Percentiles rank a stretch among this genome's conserved stretches.
Evolutionary conservation across 2,797 vertebrate species (phyloP).

Genomic region (Pseudomugil tenellus): DNA sequence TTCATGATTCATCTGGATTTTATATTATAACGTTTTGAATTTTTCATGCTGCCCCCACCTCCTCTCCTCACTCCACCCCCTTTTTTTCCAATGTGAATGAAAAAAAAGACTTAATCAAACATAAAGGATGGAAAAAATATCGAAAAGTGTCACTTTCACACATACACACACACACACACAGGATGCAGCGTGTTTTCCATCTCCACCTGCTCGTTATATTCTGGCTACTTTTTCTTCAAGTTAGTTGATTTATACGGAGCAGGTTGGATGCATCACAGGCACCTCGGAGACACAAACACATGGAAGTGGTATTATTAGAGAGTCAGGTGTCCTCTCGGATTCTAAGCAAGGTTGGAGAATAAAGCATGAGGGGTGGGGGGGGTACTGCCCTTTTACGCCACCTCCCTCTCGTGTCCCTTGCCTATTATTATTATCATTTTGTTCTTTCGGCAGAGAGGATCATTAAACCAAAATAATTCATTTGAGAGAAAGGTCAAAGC

Average conservation of each 20-base stretch:
- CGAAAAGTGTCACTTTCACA: slow-evolving; percentile 51
- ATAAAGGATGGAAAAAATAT: slow-evolving; percentile 38
- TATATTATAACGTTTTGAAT: slow-evolving; percentile 83
- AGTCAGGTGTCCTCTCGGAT: slow-evolving; percentile 55
- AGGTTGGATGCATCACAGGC: slow-evolving; percentile 36
- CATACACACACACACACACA: slow-evolving; percentile 22
- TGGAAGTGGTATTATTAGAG: slow-evolving; percentile 49
- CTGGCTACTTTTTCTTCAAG: slow-evolving; percentile 33
- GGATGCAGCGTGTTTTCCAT: slow-evolving; percentile 22
- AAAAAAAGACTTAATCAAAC: slow-evolving; percentile 71
- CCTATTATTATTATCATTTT: slow-evolving; percentile 73
- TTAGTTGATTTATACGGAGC: slow-evolving; percentile 50
- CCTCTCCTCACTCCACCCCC: slow-evolving; percentile 15
- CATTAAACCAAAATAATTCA: slow-evolving; percentile 82
- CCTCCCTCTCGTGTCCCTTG: slow-evolving; percentile 13
- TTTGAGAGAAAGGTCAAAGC: slow-evolving; percentile 80
- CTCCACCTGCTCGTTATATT: slow-evolving; percentile 56
- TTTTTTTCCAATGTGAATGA: slow-evolving; percentile 56
- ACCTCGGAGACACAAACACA: slow-evolving; percentile 49
- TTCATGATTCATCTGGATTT: slow-evolving; percentile 86
- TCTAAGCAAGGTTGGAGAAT: slow-evolving; percentile 27
- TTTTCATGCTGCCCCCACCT: slow-evolving; percentile 73
- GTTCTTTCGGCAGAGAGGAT: slow-evolving; percentile 69
- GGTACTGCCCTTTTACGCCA: slow-evolving; percentile 55
- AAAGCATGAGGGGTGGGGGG: slow-evolving; percentile 35